phyloP scores from a whole-genome alignment of 2,113 vertebrate species.

The Mus musculus region DNA sequence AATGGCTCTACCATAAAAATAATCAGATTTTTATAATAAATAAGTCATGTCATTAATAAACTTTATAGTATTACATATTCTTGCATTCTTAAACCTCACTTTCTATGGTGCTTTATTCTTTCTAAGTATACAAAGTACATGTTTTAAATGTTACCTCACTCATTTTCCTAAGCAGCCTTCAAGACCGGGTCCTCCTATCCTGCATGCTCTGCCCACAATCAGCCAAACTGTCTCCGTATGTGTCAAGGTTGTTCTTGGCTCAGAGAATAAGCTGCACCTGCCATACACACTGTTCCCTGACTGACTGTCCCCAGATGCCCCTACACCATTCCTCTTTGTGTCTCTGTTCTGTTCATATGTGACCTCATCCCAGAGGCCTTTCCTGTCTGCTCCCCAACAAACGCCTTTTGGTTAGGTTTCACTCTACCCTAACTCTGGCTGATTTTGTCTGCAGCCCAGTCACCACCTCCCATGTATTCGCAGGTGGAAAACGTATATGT shows the following conservation, averaged over 20 bases:
- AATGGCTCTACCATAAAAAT: conserved; percentile 26
- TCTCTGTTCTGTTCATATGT: not conserved
- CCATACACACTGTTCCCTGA: not conserved
- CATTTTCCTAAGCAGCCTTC: not conserved
- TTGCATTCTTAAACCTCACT: not conserved
- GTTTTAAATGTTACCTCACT: not conserved
- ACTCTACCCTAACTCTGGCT: not conserved
- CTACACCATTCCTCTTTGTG: not conserved
- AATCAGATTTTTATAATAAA: conserved; percentile 15
- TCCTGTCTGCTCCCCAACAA: not conserved
- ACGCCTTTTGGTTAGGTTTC: not conserved
- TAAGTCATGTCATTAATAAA: conserved; percentile 29
- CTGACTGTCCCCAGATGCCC: not conserved
- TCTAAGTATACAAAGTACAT: not conserved
- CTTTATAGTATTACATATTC: not conserved
- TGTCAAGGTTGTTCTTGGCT: not conserved
- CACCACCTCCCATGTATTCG: not conserved
- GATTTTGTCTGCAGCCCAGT: not conserved
- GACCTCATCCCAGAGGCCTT: not conserved
- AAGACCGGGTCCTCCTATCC: accelerated
- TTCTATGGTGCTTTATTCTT: not conserved
- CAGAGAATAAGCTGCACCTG: not conserved
- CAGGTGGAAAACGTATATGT: not conserved
- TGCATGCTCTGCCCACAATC: not conserved
- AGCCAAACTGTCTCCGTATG: not conserved